These are phyloP conservation scores for Pluvialis apricaria DNA, from an alignment of 2,113 vertebrate species.

Conservation along the genomic window DNA sequence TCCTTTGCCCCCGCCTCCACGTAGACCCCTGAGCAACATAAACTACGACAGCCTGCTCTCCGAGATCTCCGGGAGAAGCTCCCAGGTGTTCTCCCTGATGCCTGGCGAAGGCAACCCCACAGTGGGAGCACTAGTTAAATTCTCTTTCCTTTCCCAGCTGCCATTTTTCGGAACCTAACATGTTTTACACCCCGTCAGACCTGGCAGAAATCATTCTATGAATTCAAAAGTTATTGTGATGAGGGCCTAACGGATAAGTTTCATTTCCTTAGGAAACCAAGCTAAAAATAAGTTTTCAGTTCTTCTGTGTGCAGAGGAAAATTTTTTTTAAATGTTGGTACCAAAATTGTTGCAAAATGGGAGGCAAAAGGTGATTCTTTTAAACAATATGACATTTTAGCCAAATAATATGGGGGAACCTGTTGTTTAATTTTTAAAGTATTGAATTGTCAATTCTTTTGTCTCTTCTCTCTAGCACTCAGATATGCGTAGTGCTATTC, in stretches of 20 bases:
- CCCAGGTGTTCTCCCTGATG: background rate
- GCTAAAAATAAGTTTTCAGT: slow-evolving; percentile 51
- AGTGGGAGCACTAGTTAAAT: background rate
- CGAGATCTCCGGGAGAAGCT: background rate
- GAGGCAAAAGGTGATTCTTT: background rate
- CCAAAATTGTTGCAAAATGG: background rate
- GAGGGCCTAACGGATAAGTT: slow-evolving; percentile 50
- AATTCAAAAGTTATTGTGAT: slow-evolving; percentile 50
- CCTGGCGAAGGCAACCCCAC: background rate
- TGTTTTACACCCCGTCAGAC: slow-evolving; percentile 4
- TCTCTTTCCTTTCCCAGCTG: background rate
- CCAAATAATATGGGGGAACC: background rate
- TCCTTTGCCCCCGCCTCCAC: background rate
- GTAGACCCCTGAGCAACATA: background rate
- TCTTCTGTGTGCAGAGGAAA: slow-evolving; percentile 2
- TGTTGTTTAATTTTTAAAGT: background rate
- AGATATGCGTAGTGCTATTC: background rate
- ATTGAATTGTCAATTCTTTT: background rate
- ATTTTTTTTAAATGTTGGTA: background rate
- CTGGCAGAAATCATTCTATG: slow-evolving; percentile 34
- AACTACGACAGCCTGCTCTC: background rate
- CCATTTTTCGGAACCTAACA: background rate
- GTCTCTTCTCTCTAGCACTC: background rate
- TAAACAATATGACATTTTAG: background rate
- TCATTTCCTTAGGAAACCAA: slow-evolving; percentile 61